These are phyloP conservation scores for Megathymus violae DNA, from an alignment of 1,140 invertebrate genomes.

Conservation along the genomic window DNA sequence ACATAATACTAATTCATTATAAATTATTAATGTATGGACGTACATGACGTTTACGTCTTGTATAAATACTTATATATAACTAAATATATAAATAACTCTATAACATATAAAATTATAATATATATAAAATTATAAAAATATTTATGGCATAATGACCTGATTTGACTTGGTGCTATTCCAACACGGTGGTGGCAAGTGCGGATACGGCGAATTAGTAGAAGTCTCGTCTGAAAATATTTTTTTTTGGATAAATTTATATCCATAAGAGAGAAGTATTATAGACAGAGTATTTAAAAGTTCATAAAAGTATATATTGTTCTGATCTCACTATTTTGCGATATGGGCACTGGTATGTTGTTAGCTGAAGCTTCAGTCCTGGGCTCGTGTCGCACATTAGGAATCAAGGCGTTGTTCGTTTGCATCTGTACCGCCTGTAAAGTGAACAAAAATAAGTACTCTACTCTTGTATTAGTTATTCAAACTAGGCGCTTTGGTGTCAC, in stretches of 20 bases:
- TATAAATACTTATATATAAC: no score
- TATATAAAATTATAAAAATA: no score
- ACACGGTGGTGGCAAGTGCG: slow-evolving; percentile 60
- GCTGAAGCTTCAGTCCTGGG: slow-evolving; percentile 56
- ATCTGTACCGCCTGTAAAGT: slow-evolving; percentile 46
- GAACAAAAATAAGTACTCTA: slow-evolving; percentile 21
- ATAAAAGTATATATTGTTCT: slow-evolving; percentile 1
- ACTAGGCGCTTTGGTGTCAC: slow-evolving; percentile 27
- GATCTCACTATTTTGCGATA: slow-evolving; percentile 60
- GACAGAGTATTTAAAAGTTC: slow-evolving; percentile 9
- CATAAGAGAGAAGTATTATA: no score
- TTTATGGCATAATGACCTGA: slow-evolving; percentile 50
- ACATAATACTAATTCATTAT: no score
- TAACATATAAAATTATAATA: no score
- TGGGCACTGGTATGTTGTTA: slow-evolving; percentile 64
- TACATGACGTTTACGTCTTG: no score
- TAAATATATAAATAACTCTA: no score
- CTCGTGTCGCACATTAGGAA: slow-evolving; percentile 60
- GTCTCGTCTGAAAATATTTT: slow-evolving; percentile 54
- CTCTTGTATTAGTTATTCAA: not conserved
- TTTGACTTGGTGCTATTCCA: slow-evolving; percentile 71
- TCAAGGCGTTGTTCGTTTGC: slow-evolving; percentile 53
- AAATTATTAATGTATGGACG: no score
- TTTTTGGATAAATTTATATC: not conserved
- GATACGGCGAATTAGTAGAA: slow-evolving; percentile 53